Percentiles rank a stretch among this genome's conserved stretches.
Conservation (phyloP, 2,888 invertebrate genomes). For the Gastrophysa polygoni region DNA sequence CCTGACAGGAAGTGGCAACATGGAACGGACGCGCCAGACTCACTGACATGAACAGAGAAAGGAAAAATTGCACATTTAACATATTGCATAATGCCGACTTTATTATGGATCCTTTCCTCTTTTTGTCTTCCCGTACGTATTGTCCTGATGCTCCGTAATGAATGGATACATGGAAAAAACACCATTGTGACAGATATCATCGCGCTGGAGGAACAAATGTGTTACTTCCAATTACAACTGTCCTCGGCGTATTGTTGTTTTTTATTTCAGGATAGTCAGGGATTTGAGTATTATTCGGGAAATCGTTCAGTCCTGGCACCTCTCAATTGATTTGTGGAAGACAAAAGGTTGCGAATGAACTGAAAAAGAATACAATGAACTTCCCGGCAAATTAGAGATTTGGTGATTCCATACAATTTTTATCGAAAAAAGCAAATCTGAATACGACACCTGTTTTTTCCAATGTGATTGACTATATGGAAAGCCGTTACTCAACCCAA, state of each 20-base stretch:
- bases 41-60: conserved; percentile 33
- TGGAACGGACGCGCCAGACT: conserved; percentile 39
- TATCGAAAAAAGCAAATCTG: too few species aligned
- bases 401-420: too few species aligned
- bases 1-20: conserved; percentile 50
- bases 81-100: conserved; percentile 36
- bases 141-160: conserved; percentile 11
- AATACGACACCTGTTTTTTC: too few species aligned
- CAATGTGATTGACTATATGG: too few species aligned
- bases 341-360: too few species aligned
- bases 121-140: conserved; percentile 20
- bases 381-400: too few species aligned
- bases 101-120: conserved; percentile 25
- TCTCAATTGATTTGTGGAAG: too few species aligned
- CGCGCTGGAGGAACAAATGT: conserved; percentile 6
- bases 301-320: too few species aligned
- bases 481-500: too few species aligned
- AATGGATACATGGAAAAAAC: conserved; percentile 9
- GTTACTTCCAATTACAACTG: conserved; percentile 8
- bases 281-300: too few species aligned
- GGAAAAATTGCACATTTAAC: conserved; percentile 34
- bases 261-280: too few species aligned
- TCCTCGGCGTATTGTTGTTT: neutral
- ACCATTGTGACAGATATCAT: conserved; percentile 10
- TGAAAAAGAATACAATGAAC: too few species aligned